Evolutionary conservation across 2,888 invertebrate species (phyloP), one percentile per base, ranked within the genome.

Genomic region (Cryptocephalus moraei): DNA sequence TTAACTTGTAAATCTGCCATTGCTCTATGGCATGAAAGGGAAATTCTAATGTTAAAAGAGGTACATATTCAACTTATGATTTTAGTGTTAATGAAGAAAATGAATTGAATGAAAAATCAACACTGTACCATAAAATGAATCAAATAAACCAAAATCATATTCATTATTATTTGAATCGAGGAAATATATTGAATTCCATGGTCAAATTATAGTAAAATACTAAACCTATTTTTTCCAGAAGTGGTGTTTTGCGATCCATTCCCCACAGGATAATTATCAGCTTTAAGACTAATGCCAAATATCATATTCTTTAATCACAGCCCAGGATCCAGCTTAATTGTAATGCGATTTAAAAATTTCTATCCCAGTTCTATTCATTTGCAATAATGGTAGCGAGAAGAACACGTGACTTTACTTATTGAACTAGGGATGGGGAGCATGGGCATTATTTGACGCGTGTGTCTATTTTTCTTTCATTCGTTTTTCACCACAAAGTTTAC

Each of bases 381-480:
- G 55, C 56, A 57, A 57, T 60, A 57, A 62, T 53, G 58, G 55
- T 52, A 52, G 58, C 51, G 56, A 52, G 56, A 55, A 47, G 47
- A 52, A 48, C 64, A 64, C 66, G 66, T 65, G 64, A 58, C 59
- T 56, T 48, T 51, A 55, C 60, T 61, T 56, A 61, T 62, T 61
- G 57, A 60, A 61, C 58, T 60, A 46, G 55, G 57, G 55, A 49
- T 50, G n/a, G 50, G 45, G 56, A 56, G 60, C 56, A 53, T 54
- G 62, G 62, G 61, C 60, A 62, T 63, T 64, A 61, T 62, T 62
- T 63, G 66, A 69, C 64, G 65, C 62, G 66, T 64, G 65, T 60
- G 59, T 49, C 59, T 69, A 66, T 69, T 69, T 69, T 67, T 64
- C 63, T 69, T 68, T 62, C 65, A 69, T 69, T 68, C 62, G 63